These are phyloP conservation scores for Lucilia cuprina DNA, from an alignment of 1,140 invertebrate genomes.

Conservation along the genomic window DNA sequence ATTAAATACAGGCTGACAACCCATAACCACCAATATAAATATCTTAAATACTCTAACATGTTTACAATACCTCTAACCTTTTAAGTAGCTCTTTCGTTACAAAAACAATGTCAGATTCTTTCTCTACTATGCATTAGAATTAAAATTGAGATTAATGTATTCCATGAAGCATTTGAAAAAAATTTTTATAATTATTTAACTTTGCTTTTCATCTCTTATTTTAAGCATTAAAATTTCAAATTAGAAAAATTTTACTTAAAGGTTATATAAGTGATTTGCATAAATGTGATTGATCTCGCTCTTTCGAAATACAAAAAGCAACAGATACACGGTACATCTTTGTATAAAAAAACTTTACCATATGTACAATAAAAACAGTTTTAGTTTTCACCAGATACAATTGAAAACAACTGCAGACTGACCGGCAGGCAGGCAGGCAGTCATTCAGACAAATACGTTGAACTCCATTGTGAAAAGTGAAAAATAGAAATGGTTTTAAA, in stretches of 20 bases:
- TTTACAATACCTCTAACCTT: too few species aligned
- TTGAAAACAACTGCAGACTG: background rate
- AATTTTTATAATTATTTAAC: slow-evolving; percentile 19
- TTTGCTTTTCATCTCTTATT: background rate
- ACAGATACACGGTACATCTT: background rate
- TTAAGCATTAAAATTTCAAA: background rate
- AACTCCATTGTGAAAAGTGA: background rate
- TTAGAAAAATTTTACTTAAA: background rate
- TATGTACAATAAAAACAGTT: too few species aligned
- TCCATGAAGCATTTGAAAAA: background rate
- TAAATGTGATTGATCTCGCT: slow-evolving; percentile 38
- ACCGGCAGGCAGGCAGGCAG: background rate
- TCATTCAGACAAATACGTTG: too few species aligned
- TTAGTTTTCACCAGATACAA: background rate
- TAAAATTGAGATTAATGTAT: slow-evolving; percentile 16
- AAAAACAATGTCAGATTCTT: too few species aligned
- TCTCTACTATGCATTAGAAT: background rate
- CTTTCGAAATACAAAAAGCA: background rate
- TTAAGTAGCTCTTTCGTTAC: too few species aligned
- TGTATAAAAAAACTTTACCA: background rate
- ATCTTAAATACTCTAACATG: too few species aligned
- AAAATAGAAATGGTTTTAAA: background rate
- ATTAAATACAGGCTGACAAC: too few species aligned
- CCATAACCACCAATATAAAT: too few species aligned
- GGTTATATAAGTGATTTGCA: slow-evolving; percentile 38